These are phyloP conservation scores for Artemia sinica DNA, from an alignment of 2,888 invertebrate species.

Conservation along the genomic window DNA sequence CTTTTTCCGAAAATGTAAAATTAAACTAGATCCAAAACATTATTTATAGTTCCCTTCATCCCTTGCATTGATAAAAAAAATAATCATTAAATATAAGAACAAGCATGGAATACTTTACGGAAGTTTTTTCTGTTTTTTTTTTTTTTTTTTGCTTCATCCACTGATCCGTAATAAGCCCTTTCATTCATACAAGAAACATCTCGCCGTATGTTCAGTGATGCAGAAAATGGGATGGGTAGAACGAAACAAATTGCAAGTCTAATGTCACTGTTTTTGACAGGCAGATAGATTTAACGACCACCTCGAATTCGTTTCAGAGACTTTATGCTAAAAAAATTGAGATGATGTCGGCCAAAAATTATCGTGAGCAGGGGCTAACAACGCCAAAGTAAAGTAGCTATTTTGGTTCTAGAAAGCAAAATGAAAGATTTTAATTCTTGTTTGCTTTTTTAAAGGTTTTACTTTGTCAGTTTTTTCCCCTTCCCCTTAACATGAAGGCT, in stretches of 20 bases:
- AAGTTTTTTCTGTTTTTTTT: too few species aligned
- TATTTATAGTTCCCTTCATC: too few species aligned
- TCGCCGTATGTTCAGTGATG: not conserved
- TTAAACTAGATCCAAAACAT: too few species aligned
- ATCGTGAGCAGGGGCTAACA: not conserved
- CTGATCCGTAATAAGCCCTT: not conserved
- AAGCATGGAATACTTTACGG: too few species aligned
- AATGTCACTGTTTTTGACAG: constrained; percentile 12
- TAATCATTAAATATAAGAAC: too few species aligned
- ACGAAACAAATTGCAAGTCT: constrained; percentile 13
- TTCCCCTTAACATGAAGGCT: too few species aligned
- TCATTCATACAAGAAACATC: not conserved
- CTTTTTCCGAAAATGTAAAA: too few species aligned
- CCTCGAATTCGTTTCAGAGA: not conserved
- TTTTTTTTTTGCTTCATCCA: not conserved
- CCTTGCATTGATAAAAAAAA: too few species aligned
- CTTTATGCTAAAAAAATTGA: not conserved
- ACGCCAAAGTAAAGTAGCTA: not conserved
- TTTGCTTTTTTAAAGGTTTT: too few species aligned
- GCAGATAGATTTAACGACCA: constrained; percentile 13
- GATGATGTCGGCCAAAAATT: not conserved
- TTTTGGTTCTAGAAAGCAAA: not conserved
- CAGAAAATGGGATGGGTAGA: constrained; percentile 15
- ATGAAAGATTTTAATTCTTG: too few species aligned
- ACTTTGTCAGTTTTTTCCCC: too few species aligned